A percentile compares a stretch with the other conserved stretches of the same genome.
Evolutionary conservation across 92 coral and sea anemone genomes (phyloP).

Genomic region (Zoanthus sociatus): DNA sequence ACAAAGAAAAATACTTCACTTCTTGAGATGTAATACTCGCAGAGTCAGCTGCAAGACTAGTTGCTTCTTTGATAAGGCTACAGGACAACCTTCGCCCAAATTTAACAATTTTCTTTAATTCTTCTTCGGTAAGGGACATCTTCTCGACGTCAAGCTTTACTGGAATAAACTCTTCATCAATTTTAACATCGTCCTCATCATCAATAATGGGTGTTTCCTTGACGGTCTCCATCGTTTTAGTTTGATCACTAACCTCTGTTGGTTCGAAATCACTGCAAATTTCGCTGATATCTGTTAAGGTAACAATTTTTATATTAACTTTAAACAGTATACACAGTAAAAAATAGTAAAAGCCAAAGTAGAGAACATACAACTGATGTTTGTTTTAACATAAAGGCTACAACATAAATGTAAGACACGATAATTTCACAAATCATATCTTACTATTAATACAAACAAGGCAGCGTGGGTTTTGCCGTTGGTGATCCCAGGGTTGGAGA

Average conservation of each 20-base stretch:
- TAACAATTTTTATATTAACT: background rate
- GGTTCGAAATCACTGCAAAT: slow-evolving; percentile 70
- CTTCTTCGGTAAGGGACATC: slow-evolving; percentile 57
- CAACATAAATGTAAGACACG: too few species aligned
- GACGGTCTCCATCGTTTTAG: slow-evolving; percentile 50
- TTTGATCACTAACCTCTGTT: slow-evolving; percentile 54
- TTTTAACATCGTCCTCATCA: slow-evolving; percentile 66
- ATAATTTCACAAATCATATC: too few species aligned
- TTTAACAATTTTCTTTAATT: slow-evolving; percentile 64
- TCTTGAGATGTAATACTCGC: slow-evolving; percentile 6
- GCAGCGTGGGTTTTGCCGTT: too few species aligned
- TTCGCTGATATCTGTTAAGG: slow-evolving; percentile 71
- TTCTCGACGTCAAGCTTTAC: slow-evolving; percentile 35
- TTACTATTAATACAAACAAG: too few species aligned
- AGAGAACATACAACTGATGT: too few species aligned
- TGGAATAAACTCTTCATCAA: slow-evolving; percentile 47
- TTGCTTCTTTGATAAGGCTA: slow-evolving; percentile 69
- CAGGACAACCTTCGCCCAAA: slow-evolving; percentile 73
- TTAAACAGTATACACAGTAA: background rate
- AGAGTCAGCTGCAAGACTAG: slow-evolving; percentile 54
- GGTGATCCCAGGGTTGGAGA: too few species aligned
- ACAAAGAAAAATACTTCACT: slow-evolving; percentile 59
- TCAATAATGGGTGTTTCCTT: slow-evolving; percentile 85
- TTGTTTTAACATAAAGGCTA: too few species aligned
- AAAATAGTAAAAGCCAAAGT: too few species aligned